Base-by-base conservation (phyloP, 1,140 invertebrate genomes). In the Trachymyrmex septentrionalis region DNA sequence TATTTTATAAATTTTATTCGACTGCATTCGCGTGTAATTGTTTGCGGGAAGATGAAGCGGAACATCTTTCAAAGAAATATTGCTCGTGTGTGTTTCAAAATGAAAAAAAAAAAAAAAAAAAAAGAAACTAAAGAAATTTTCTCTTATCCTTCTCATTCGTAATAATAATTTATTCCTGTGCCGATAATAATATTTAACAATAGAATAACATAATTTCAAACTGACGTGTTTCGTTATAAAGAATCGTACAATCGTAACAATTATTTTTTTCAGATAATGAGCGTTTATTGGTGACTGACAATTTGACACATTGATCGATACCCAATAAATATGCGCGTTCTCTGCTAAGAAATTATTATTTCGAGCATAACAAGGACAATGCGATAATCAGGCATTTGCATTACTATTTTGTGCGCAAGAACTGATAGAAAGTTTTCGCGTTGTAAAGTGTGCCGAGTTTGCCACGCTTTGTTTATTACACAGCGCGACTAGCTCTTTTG, bases 391-490 rank as follows among this genome's bases (percentile, higher is more conserved):
- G 50, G 12, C 53, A 48, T n/a, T 72, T 53, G 55, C 44, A 24
- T 80, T 34, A 64, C 38, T 50, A 61, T 48, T 61, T 75, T 44
- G 21, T 73, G 24, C 14, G 38, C 80, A n/a, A 48, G 38, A 63
- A 44, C 27, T 4, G 69, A 72, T 72, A 82, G 53, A 84, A 84
- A 84, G 80, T 75, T 84, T 84, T 27, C 69, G 69, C 38, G 48
- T 84, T 84, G 63, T 61, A 84, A 84, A 84, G 57, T 48, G 9
- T 24, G 44, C 69, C 24, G 38, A 75, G 80, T 73, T 73, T 75
- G 48, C 69, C 24, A 12, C 14, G 80, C 80, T 61, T 82, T 82
- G 55, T 82, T 84, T 73, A 73, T 75, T 61, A 75, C 59, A 61
- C 27, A 21, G 27, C 24, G 38, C 38, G 57, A 73, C 80, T 38